Evolutionary conservation across 2,888 invertebrate species (phyloP).

Genomic region (Limnephilus lunatus): DNA sequence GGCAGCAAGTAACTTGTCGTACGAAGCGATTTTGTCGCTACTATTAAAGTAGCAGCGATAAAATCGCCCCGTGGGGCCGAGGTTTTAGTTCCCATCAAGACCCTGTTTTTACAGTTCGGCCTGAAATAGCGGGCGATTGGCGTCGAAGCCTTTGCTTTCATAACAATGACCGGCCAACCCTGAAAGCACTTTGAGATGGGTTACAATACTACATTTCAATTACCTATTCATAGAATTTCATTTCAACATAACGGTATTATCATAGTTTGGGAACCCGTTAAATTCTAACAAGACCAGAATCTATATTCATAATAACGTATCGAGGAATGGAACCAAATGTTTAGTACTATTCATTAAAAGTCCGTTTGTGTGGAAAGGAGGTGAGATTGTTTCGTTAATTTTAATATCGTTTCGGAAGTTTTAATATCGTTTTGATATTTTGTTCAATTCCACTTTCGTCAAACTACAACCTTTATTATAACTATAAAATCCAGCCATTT

Average conservation of each 20-base stretch:
- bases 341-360: background rate
- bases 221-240: background rate
- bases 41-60: too few relatives aligned
- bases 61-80: too few relatives aligned
- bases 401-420: too few relatives aligned
- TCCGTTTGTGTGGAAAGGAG: background rate
- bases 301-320: background rate
- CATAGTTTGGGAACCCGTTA: background rate
- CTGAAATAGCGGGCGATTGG: slow-evolving; percentile 20
- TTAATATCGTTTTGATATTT: background rate
- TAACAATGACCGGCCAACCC: slow-evolving; percentile 11
- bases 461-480: too few relatives aligned
- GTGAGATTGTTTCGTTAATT: background rate
- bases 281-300: background rate
- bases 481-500: too few relatives aligned
- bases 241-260: slow-evolving; percentile 2
- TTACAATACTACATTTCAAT: background rate
- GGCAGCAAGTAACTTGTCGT: too few relatives aligned
- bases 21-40: too few relatives aligned
- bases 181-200: slow-evolving; percentile 13
- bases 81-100: background rate
- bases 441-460: background rate
- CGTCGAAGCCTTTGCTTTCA: background rate
- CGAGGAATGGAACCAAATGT: background rate
- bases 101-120: background rate